These are phyloP conservation scores for Corynorhinus townsendii DNA, from an alignment of 2,113 vertebrate species.

Conservation along the genomic window DNA sequence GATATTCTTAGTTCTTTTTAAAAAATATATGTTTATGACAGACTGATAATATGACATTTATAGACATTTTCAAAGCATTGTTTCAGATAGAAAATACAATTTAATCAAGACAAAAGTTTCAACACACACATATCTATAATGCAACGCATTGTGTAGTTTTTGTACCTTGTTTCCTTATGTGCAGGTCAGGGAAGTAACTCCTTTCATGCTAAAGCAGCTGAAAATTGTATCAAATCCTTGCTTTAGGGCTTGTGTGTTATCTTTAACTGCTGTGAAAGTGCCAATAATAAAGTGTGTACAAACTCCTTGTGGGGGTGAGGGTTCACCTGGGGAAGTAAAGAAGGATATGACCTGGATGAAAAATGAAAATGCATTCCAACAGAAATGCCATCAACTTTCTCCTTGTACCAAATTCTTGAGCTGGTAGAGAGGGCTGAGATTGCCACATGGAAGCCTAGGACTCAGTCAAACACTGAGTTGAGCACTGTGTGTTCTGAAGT, in stretches of 20 bases:
- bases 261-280: background rate
- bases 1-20: background rate
- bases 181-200: background rate
- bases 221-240: background rate
- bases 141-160: background rate
- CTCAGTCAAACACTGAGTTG: too few relatives aligned
- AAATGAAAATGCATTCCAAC: background rate
- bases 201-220: background rate
- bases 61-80: background rate
- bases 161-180: background rate
- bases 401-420: background rate
- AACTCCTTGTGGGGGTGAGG: too few relatives aligned
- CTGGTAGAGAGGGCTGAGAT: background rate
- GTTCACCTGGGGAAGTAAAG: background rate
- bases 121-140: background rate
- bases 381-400: background rate
- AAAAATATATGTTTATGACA: background rate
- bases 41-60: background rate
- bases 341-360: background rate
- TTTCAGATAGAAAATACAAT: background rate
- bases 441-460: accelerated
- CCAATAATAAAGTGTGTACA: background rate
- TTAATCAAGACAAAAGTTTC: background rate
- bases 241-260: background rate
- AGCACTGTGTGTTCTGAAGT: background rate